Evolutionary conservation across 2,888 invertebrate species (phyloP), one percentile per base, ranked within the genome.

Genomic region (Cryptus viduatorius): DNA sequence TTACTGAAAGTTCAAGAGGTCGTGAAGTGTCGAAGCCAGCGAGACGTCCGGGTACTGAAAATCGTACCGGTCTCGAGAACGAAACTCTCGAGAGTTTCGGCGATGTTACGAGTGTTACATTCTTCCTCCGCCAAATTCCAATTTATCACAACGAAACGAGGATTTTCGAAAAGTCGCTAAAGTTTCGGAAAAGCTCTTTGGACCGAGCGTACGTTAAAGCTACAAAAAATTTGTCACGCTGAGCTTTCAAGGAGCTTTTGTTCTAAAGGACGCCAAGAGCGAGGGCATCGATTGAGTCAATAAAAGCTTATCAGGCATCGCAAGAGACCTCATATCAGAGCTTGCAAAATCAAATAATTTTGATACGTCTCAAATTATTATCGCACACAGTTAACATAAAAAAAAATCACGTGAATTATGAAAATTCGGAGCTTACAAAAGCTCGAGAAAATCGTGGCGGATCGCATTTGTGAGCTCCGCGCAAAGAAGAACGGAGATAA

Each of bases 81-180:
- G 46, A 64, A 76, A 73, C 42, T 68, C 68, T 37, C 37, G n/a
- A 44, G 69, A 53, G 69, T 42, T 68, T 14, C 53, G 24, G 19
- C 16, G 44, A 19, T 56, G 31, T 10, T 73, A 46, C 68, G n/a
- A 80, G 72, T 64, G 69, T 69, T 75, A 69, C 69, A 68, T 75
- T 75, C 48, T 73, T 75, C 68, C 68, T 61, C 44, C 12, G 50
- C 19, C 14, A 78, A 79, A 79, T 79, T 79, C 24, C 73, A 50
- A 79, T 79, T 79, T 79, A 69, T 82, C 61, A 73, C 68, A 14
- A 37, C 29, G 82, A 50, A 78, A 48, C 59, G 77, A 65, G 56
- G 59, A 78, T 64, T 42, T 24, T 50, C 16, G 24, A 37, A n/a
- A 61, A 78, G 73, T 73, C 46, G 31, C 3, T 24, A 78, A 73